phyloP scores from a whole-genome alignment of 1,140 invertebrate genomes.

The honey bee (Apis mellifera) region Amel_HAv3.1 CM009942.2:7945001-7945500 shows the following conservation, averaged over 20 bases:
- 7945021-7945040: slow-evolving; percentile 55
- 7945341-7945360: slow-evolving; percentile 65
- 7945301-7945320: not conserved
- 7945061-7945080: slow-evolving; percentile 22
- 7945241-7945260: slow-evolving; percentile 82
- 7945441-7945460: not conserved
- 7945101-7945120: slow-evolving; percentile 75
- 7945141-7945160: slow-evolving; percentile 73
- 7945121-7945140: slow-evolving; percentile 68
- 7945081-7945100: slow-evolving; percentile 57
- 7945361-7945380: slow-evolving; percentile 68
- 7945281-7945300: slow-evolving; percentile 41
- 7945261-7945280: slow-evolving; percentile 72
- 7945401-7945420: not conserved
- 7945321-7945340: slow-evolving; percentile 9
- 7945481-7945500: not conserved
- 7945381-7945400: slow-evolving; percentile 57
- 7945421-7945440: not conserved
- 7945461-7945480: not conserved
- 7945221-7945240: slow-evolving; percentile 82
- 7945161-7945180: slow-evolving; percentile 81
- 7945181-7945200: slow-evolving; percentile 83
- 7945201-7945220: slow-evolving; percentile 82
- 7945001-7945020: slow-evolving; percentile 27
- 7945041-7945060: slow-evolving; percentile 33